Base-by-base conservation (phyloP, 2,888 invertebrate genomes). In the Oxyteleia sp. region DNA sequence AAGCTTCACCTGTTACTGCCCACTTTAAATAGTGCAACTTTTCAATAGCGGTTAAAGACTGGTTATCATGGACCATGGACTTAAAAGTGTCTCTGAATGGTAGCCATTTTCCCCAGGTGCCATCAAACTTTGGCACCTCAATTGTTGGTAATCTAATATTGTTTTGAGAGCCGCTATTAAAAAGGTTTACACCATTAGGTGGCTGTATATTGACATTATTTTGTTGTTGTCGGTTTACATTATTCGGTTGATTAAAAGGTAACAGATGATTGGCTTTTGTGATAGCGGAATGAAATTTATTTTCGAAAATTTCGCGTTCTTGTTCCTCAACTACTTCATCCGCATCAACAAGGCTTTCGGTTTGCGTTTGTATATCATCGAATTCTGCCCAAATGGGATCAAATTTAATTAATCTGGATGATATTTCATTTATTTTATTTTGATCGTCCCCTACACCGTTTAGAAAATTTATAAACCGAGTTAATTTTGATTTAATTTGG, bases 131-230 rank as follows among this genome's bases (percentile, higher is more conserved):
- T 5, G 38, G 38, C 1, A 11, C 38, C 4, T 63, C 45, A 4
- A 43, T 23, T 15, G 26, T 26, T 5, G 63, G 26, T 15, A 43
- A 43, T n/a, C n/a, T n/a, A n/a, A n/a, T n/a, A n/a, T n/a, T n/a
- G n/a, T n/a, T n/a, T n/a, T n/a, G n/a, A n/a, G n/a, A n/a, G n/a
- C n/a, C n/a, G n/a, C n/a, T n/a, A n/a, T n/a, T n/a, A n/a, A n/a
- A n/a, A n/a, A n/a, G n/a, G n/a, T n/a, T n/a, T n/a, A n/a, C n/a
- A n/a, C n/a, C n/a, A n/a, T n/a, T n/a, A n/a, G n/a, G n/a, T n/a
- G n/a, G n/a, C n/a, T n/a, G n/a, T n/a, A n/a, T n/a, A n/a, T n/a
- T n/a, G n/a, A n/a, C n/a, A n/a, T n/a, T n/a, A n/a, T n/a, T n/a
- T n/a, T n/a, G 23, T 41, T 29, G 13, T 49, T 47, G 11, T 32